Evolutionary conservation across 2,113 vertebrate genomes (phyloP).

Genomic region (Romanogobio albipinnatus): DNA sequence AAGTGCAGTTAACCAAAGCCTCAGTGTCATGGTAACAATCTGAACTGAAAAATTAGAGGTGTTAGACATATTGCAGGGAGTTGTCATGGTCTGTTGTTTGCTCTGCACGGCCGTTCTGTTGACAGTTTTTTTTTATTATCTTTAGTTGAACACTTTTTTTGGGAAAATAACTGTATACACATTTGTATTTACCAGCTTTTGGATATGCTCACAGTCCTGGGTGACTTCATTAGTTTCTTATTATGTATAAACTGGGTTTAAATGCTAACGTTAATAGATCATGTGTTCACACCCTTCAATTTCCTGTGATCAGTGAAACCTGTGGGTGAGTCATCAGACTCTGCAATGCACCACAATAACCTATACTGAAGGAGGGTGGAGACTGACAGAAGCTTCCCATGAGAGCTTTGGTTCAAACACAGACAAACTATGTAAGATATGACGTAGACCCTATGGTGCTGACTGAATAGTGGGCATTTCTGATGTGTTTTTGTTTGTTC

Average conservation of each 20-base stretch:
- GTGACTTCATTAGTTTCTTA: not conserved
- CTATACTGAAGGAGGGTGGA: conserved; percentile 17
- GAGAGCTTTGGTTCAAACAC: not conserved
- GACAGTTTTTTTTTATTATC: not conserved
- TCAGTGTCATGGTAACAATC: conserved; percentile 10
- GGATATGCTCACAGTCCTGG: not conserved
- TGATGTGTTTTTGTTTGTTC: not conserved
- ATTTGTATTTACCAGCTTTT: not conserved
- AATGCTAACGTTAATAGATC: not conserved
- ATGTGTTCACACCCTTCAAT: conserved; percentile 7
- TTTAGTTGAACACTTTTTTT: not conserved
- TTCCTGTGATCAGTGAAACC: conserved; percentile 21
- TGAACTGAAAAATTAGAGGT: not conserved
- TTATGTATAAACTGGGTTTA: not conserved
- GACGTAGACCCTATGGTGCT: conserved; percentile 3
- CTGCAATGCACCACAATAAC: conserved; percentile 34
- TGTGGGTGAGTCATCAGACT: conserved; percentile 30
- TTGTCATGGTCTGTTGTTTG: not conserved
- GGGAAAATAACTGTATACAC: not conserved
- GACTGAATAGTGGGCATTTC: not conserved
- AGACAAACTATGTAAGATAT: not conserved
- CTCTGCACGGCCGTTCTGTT: not conserved
- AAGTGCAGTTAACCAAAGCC: conserved; percentile 16
- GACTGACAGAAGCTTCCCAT: conserved; percentile 17
- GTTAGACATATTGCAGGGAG: conserved; percentile 4